These are phyloP conservation scores for Galaxias olidus DNA, from an alignment of 2,797 vertebrate genomes.

Conservation along the genomic window DNA sequence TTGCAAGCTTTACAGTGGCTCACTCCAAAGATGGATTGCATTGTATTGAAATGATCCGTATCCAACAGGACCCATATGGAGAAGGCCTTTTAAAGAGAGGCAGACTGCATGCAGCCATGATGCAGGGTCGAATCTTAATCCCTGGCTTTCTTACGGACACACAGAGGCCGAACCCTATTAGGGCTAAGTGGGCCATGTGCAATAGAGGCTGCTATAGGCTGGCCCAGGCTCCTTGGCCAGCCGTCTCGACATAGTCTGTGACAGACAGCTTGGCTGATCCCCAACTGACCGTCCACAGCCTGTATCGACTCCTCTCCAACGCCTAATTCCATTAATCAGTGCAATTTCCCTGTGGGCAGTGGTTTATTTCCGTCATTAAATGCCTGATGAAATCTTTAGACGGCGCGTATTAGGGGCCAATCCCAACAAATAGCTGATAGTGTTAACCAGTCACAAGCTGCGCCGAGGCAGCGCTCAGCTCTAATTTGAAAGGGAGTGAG, in stretches of 20 bases:
- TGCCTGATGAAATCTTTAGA: conserved; percentile 89
- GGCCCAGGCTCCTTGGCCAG: conserved; percentile 25
- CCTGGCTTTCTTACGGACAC: conserved; percentile 47
- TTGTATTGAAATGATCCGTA: conserved; percentile 61
- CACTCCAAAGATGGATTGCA: conserved; percentile 46
- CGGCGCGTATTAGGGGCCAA: conserved; percentile 82
- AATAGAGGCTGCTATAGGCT: conserved; percentile 24
- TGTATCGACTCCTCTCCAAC: conserved; percentile 73
- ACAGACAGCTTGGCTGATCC: conserved; percentile 58
- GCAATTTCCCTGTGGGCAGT: conserved; percentile 87
- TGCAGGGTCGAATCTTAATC: conserved; percentile 49
- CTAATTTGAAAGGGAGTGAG: conserved; percentile 93
- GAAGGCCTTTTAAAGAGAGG: conserved; percentile 44
- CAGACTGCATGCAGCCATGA: conserved; percentile 41
- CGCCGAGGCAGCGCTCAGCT: conserved; percentile 81
- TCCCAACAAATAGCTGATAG: conserved; percentile 82
- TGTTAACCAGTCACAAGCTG: conserved; percentile 89
- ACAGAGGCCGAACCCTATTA: conserved; percentile 42
- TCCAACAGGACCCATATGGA: conserved; percentile 58
- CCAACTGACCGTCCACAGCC: conserved; percentile 62
- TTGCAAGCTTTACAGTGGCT: conserved; percentile 52
- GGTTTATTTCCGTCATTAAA: conserved; percentile 90
- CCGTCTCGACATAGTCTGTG: conserved; percentile 45
- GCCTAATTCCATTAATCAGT: conserved; percentile 83
- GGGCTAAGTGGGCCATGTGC: conserved; percentile 41